phyloP scores from a whole-genome alignment of 1,140 invertebrate genomes.

The Drosophila santomea region DNA sequence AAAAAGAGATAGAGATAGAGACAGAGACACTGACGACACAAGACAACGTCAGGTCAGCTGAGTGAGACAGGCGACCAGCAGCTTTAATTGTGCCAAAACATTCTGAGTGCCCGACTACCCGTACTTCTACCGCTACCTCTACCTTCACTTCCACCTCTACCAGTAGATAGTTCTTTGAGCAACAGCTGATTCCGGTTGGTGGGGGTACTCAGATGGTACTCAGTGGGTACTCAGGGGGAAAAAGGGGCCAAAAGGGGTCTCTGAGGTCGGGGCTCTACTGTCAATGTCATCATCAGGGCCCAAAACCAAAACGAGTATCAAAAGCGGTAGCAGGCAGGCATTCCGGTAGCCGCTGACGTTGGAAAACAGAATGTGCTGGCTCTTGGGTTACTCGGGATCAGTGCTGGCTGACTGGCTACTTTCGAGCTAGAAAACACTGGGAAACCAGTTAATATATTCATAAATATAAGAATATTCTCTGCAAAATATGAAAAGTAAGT shows the following conservation, averaged over 20 bases:
- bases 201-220: neutral
- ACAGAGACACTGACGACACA: conserved; percentile 41
- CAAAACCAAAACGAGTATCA: conserved; percentile 39
- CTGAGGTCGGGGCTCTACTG: conserved; percentile 11
- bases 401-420: neutral
- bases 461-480: too few relatives aligned
- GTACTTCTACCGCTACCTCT: conserved; percentile 20
- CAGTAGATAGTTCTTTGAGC: conserved; percentile 65
- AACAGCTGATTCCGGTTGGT: conserved; percentile 45
- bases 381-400: conserved; percentile 49
- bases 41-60: conserved; percentile 71
- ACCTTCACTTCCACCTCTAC: too few relatives aligned
- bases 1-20: conserved; percentile 3
- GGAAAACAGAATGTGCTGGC: conserved; percentile 65
- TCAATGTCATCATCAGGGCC: conserved; percentile 57
- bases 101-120: conserved; percentile 61
- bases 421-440: neutral
- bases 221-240: neutral
- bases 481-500: too few relatives aligned
- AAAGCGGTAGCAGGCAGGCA: conserved; percentile 34
- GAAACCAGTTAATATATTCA: too few relatives aligned
- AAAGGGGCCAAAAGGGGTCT: neutral
- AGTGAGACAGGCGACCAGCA: conserved; percentile 57
- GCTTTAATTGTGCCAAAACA: conserved; percentile 79
- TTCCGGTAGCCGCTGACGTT: conserved; percentile 61